Base-by-base conservation (phyloP, 2,797 vertebrate species). In the Galago senegalensis region DNA sequence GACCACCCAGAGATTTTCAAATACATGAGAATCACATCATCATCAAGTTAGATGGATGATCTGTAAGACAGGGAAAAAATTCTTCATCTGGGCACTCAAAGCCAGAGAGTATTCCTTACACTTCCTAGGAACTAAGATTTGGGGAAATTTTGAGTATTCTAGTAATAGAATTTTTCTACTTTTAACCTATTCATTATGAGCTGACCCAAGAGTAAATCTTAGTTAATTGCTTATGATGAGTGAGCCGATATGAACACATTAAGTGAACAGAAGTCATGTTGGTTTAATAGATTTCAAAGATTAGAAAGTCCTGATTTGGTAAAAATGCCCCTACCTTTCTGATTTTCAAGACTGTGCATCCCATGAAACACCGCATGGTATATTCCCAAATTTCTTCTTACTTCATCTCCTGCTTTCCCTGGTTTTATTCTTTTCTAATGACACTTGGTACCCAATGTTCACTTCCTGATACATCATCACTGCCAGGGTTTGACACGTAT, bases 381-480 rank as follows among this genome's bases (percentile, higher is more conserved):
- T 18, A 60, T 60, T 82, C 60, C n/a, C 81, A 72, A 83, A 77
- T 72, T 53, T 87, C 63, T 93, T 90, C 61, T 77, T 46, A 63
- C 25, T 43, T 43, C 37, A 56, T 53, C 27, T 84, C 60, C 69
- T 81, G 84, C 10, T 80, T 27, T 89, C 86, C 89, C 84, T 69
- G 21, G 90, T 34, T 87, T 90, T 75, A 89, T 81, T 81, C 73
- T 95, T 95, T 93, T 91, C 95, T 94, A 94, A 94, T 49, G 83
- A 97, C 20, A 81, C 25, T 70, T 87, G 23, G 70, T 80, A 65
- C 75, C n/a, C 67, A 83, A 77, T 21, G 31, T 21, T 94, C 95
- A 90, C 75, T 14, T 93, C 87, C 96, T 63, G 53, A 92, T 89
- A 93, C 95, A 96, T 94, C 91, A 87, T 84, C 93, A 83, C 76